Percentiles rank a stretch among this genome's conserved stretches.
Conservation (phyloP, 1,140 invertebrate genomes). For the Trichonephila inaurata region DNA sequence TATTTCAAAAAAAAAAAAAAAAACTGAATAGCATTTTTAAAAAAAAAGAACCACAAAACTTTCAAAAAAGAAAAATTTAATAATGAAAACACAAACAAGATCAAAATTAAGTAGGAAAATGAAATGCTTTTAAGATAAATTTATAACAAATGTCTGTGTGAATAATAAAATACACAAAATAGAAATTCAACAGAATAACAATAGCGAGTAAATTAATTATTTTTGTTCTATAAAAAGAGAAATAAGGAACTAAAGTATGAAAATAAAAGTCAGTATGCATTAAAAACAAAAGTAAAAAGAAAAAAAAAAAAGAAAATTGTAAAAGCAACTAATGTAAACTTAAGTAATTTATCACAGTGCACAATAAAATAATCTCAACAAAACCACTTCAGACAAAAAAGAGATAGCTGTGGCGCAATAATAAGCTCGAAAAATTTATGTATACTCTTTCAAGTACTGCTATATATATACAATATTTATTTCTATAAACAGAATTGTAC, state of each 20-base stretch:
- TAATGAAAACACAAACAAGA: slow-evolving; percentile 31
- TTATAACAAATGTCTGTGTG: slow-evolving; percentile 1
- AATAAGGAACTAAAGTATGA: background rate
- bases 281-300: background rate
- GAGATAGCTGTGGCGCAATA: slow-evolving; percentile 48
- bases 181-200: slow-evolving; percentile 6
- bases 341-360: slow-evolving; percentile 68
- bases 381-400: slow-evolving; percentile 54
- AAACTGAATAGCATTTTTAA: background rate
- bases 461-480: slow-evolving; percentile 57
- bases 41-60: background rate
- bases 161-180: background rate
- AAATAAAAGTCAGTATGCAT: background rate
- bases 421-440: slow-evolving; percentile 66
- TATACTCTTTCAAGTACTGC: slow-evolving; percentile 38
- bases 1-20: too few relatives aligned
- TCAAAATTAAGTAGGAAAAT: slow-evolving; percentile 30
- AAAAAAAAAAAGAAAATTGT: background rate
- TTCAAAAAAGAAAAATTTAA: background rate
- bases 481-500: slow-evolving; percentile 56
- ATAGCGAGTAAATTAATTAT: background rate
- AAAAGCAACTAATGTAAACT: slow-evolving; percentile 50
- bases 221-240: background rate
- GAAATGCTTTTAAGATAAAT: slow-evolving; percentile 11
- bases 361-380: slow-evolving; percentile 67